These are phyloP conservation scores for Platygyra sinensis DNA, from an alignment of 64 coral and sea anemone genomes.

Conservation along the genomic window DNA sequence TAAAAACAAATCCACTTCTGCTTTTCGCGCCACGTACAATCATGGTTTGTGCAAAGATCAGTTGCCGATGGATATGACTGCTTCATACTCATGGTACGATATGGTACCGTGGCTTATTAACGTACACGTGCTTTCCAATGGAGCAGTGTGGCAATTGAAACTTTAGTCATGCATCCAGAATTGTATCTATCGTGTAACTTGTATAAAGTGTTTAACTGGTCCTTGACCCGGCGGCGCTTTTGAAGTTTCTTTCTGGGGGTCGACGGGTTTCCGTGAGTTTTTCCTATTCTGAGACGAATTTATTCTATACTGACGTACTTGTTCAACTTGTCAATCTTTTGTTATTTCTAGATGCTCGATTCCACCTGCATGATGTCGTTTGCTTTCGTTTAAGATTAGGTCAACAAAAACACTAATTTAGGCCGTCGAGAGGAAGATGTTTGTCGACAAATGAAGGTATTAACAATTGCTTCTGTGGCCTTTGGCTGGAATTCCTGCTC, in stretches of 20 bases:
- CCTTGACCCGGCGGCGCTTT: conserved; percentile 28
- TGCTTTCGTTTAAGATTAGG: conserved; percentile 5
- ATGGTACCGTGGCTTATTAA: not conserved
- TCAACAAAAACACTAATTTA: conserved; percentile 14
- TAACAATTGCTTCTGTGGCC: not conserved
- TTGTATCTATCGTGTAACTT: conserved; percentile 13
- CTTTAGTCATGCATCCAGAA: not conserved
- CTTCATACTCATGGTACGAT: not conserved
- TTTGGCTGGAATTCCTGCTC: not conserved
- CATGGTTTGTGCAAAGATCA: too few species aligned
- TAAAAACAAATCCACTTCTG: too few species aligned
- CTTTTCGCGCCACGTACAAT: too few species aligned
- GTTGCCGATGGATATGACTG: too few species aligned
- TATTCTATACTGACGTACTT: conserved; percentile 40
- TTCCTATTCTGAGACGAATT: conserved; percentile 18
- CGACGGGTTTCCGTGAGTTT: conserved; percentile 2
- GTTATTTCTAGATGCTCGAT: not conserved
- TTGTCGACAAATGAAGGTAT: not conserved
- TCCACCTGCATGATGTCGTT: not conserved
- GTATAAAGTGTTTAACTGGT: not conserved
- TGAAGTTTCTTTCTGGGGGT: conserved; percentile 35
- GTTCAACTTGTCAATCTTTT: conserved; percentile 36
- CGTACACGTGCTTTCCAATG: not conserved
- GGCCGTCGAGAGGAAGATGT: conserved; percentile 9
- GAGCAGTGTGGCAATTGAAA: not conserved